A percentile compares a stretch with the other conserved stretches of the same genome.
These are phyloP conservation scores for Thoracochromis brauschi DNA, from an alignment of 2,113 vertebrate species.

Conservation along the genomic window DNA sequence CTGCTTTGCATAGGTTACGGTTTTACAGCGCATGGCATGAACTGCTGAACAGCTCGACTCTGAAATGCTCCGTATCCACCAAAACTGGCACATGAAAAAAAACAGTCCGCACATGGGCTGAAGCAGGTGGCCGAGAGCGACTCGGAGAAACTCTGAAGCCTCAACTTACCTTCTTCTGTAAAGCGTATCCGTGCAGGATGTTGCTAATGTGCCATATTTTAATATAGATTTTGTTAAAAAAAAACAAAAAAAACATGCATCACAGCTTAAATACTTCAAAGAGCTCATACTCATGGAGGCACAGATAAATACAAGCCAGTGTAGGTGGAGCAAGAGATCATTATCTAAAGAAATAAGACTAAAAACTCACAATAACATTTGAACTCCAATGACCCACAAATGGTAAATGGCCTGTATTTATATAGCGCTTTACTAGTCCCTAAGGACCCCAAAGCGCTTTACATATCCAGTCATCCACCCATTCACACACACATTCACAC, in stretches of 20 bases:
- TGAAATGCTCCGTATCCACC: background rate
- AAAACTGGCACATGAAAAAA: background rate
- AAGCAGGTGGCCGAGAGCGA: background rate
- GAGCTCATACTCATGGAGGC: background rate
- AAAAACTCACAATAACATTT: background rate
- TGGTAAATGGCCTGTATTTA: too few species aligned
- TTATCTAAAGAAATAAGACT: background rate
- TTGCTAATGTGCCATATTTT: background rate
- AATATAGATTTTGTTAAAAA: background rate
- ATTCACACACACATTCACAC: too few species aligned
- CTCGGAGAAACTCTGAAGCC: background rate
- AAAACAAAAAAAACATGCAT: rapidly evolving
- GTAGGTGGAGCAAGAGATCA: background rate
- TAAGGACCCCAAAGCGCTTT: too few species aligned
- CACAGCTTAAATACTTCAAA: background rate
- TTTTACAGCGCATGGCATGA: background rate
- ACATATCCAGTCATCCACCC: too few species aligned
- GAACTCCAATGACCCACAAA: background rate
- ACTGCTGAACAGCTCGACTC: background rate
- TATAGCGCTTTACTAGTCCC: too few species aligned
- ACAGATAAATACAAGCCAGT: background rate
- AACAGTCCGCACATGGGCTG: background rate
- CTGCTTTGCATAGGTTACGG: conserved; percentile 12
- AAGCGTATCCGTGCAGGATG: rapidly evolving
- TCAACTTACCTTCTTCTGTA: too few species aligned